Base-by-base conservation (phyloP, 2,888 invertebrate species). In the Pomacea canaliculata region DNA sequence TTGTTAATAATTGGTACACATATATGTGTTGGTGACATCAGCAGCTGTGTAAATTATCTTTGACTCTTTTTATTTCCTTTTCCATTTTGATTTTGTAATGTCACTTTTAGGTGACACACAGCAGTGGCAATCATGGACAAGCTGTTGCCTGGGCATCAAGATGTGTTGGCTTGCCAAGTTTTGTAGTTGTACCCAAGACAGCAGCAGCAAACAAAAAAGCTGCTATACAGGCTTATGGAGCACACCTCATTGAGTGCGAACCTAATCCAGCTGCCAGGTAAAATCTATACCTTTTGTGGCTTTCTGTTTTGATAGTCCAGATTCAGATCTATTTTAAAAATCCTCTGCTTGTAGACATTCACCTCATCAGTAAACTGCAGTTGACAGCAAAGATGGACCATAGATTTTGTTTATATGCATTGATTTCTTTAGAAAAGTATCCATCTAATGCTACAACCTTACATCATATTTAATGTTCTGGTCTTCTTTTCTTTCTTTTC, bases 41-140 rank as follows among this genome's bases (percentile, higher is more conserved):
- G 37, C 37, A 37, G 37, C 37, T 37, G 37, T 37, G 37, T 37
- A 37, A 37, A 37, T 37, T 37, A 37, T 37, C 5, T 37, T 37
- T 37, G 37, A 37, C 37, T 37, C 3, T 37, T 37, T 37, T 23
- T 51, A 13, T 8, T 51, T 51, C 51, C 16, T 56, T 56, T 56
- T 56, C 51, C 51, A 56, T 16, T 56, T 56, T 37, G 37, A 37
- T 37, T 13, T 56, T 56, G 51, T 56, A 56, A 56, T 56, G 51
- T 56, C 51, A 56, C 8, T 4, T 56, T 16, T 75, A 89, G 88
- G 89, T 91, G 8, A 92, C 92, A 1, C 92, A 92, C 83, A 92
- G 92, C 78, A 92, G 91, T 80, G 92, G 92, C 37, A 92, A 92
- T 81, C 92, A 92, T 86, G 92, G 92, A 1, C 91, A 91, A 81